phyloP scores from a whole-genome alignment of 2,797 vertebrate genomes.

The Chlorospingus flavigularis region DNA sequence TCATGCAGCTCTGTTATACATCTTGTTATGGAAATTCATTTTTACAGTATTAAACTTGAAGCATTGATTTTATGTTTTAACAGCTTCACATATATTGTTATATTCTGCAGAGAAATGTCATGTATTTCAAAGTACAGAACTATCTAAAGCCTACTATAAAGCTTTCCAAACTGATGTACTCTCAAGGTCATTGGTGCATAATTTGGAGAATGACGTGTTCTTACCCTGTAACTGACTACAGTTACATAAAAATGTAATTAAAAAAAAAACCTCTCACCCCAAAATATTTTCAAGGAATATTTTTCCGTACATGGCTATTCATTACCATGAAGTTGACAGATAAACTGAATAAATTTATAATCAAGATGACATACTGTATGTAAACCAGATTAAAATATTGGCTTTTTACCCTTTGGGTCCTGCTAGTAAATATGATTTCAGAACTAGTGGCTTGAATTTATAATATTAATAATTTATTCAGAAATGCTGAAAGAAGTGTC shows the following conservation, averaged over 20 bases:
- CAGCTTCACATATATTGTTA: constrained; percentile 57
- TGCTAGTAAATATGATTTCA: constrained; percentile 6
- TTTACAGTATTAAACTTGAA: constrained; percentile 63
- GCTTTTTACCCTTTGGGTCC: constrained; percentile 34
- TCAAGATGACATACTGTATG: constrained; percentile 44
- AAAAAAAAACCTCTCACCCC: constrained; percentile 41
- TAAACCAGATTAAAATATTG: constrained; percentile 66
- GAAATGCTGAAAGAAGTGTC: background rate
- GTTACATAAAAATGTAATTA: constrained; percentile 72
- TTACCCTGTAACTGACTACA: constrained; percentile 39
- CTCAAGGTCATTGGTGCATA: constrained; percentile 71
- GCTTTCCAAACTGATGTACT: constrained; percentile 56
- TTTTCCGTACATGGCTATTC: constrained; percentile 43
- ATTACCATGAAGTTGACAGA: constrained; percentile 59
- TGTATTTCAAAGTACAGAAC: constrained; percentile 65
- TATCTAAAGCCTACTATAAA: constrained; percentile 65
- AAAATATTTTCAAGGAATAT: constrained; percentile 59
- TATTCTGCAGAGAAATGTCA: constrained; percentile 62
- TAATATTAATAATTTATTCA: constrained; percentile 34
- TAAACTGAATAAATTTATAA: constrained; percentile 67
- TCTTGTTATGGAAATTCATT: constrained; percentile 71
- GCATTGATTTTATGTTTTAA: constrained; percentile 67
- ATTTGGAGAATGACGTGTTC: constrained; percentile 55
- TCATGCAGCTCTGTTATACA: constrained; percentile 30
- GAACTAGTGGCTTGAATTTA: background rate